Percentiles rank a stretch among this genome's conserved stretches.
Evolutionary conservation across 2,113 vertebrate genomes (phyloP).

Genomic region (Campylorhamphus procurvoides): DNA sequence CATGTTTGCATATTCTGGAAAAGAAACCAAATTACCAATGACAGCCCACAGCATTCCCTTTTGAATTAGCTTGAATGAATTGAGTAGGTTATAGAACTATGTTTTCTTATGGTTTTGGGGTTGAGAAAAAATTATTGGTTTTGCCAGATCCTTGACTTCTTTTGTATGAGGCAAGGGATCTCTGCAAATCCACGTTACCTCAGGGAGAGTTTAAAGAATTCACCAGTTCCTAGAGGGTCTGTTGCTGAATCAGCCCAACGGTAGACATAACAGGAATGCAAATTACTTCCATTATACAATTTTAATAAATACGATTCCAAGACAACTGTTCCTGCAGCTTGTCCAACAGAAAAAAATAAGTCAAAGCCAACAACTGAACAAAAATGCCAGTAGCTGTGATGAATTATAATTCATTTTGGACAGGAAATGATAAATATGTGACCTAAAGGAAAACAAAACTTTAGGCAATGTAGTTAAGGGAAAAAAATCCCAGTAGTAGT

Average conservation of each 20-base stretch:
- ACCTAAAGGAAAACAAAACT: background rate
- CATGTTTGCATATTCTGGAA: background rate
- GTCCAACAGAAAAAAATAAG: background rate
- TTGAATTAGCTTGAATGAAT: background rate
- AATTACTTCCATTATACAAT: constrained; percentile 32
- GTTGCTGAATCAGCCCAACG: background rate
- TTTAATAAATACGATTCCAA: constrained; percentile 42
- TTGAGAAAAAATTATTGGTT: background rate
- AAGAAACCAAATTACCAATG: background rate
- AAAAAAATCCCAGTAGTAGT: background rate
- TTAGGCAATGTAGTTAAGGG: background rate
- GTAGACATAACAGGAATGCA: constrained; percentile 15
- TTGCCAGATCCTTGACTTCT: background rate
- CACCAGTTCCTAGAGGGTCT: background rate
- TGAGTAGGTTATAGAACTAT: background rate
- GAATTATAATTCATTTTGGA: background rate
- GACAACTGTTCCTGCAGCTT: background rate
- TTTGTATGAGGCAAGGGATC: background rate
- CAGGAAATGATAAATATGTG: background rate
- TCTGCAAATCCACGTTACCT: background rate
- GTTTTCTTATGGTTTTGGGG: background rate
- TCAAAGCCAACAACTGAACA: background rate
- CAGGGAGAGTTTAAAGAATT: background rate
- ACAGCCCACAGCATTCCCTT: background rate
- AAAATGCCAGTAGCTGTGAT: background rate